Conservation (phyloP, 2,888 invertebrate species). For the Troides aeacus region DNA sequence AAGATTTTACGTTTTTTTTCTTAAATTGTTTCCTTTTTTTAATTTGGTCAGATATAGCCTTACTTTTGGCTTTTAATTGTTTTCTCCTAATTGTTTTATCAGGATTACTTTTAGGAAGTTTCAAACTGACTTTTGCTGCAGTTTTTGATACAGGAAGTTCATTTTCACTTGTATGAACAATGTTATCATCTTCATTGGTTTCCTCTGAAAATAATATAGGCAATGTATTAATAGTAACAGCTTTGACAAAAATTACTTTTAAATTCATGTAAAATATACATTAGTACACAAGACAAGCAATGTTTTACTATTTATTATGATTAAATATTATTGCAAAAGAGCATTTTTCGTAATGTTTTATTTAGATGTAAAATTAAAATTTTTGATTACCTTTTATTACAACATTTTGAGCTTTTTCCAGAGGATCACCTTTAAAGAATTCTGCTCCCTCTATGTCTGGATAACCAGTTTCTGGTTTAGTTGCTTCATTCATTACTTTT, state of each 20-base stretch:
- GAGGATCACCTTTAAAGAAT: conserved; percentile 84
- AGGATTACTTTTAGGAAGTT: conserved; percentile 58
- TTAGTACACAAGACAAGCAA: neutral
- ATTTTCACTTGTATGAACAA: conserved; percentile 41
- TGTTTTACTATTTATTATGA: neutral
- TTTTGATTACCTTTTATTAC: conserved; percentile 66
- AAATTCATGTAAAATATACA: neutral
- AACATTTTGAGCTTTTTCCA: conserved; percentile 80
- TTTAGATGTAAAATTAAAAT: neutral
- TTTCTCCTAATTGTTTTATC: conserved; percentile 73
- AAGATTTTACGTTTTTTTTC: conserved; percentile 53
- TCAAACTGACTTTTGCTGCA: conserved; percentile 50
- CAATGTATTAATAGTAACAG: conserved; percentile 8
- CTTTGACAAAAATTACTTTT: no score
- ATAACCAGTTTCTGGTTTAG: conserved; percentile 86
- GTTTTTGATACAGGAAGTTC: conserved; percentile 35
- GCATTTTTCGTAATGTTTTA: neutral
- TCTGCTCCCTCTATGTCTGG: conserved; percentile 86
- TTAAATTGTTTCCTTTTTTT: conserved; percentile 69
- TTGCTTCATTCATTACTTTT: conserved; percentile 86
- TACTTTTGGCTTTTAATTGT: conserved; percentile 71
- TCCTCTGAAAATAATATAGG: conserved; percentile 21
- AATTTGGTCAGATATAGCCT: conserved; percentile 70
- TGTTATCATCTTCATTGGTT: conserved; percentile 52
- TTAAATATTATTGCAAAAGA: neutral